Base-by-base conservation (phyloP, 2,797 vertebrate species). In the Schizothorax lantsangensis region DNA sequence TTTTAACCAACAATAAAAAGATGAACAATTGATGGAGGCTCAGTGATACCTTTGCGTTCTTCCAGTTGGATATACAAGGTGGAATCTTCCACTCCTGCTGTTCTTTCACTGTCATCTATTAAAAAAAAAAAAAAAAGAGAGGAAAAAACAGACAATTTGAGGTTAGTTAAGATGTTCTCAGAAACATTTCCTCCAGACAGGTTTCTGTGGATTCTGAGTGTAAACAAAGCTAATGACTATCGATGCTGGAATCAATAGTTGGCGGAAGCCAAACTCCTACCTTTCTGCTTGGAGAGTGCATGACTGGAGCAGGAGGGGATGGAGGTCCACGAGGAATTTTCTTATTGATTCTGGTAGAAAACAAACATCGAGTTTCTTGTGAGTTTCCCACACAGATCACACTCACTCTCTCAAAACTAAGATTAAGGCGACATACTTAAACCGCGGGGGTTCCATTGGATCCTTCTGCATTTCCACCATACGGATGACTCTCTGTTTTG, bases 401-500 rank as follows among this genome's bases (percentile, higher is more conserved):
- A 75, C 4, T 17, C 45, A 59, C 17, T 52, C 11, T 30, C 23
- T 43, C 11, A 26, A 45, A 72, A 23, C 4, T n/a, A 8, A 47
- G 21, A 14, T 47, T 38, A 30, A 85, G 81, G 8, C 30, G 11
- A 86, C 93, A 93, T 95, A 99, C 98, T 99, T 99, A 91, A 99
- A 99, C 69, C 98, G 96, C 72, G 98, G 98, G 9, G 98, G 98
- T 74, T 99, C 98, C 98, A 99, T 99, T 3, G 98, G 98, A 89
- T 99, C 98, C 91, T 98, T 99, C 92, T 99, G 98, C 98, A 99
- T 99, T 93, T 99, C 98, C 90, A 99, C 98, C 98, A 99, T 99
- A 6, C 98, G 96, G 92, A 99, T 99, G 88, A 99, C 98, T 87
- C 98, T 96, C 89, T 99, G 98, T 92, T 99, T 99, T 88, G 98